phyloP scores from a whole-genome alignment of 35 echinoderm and acorn worm genomes.

The Apostichopus parvimensis region DNA sequence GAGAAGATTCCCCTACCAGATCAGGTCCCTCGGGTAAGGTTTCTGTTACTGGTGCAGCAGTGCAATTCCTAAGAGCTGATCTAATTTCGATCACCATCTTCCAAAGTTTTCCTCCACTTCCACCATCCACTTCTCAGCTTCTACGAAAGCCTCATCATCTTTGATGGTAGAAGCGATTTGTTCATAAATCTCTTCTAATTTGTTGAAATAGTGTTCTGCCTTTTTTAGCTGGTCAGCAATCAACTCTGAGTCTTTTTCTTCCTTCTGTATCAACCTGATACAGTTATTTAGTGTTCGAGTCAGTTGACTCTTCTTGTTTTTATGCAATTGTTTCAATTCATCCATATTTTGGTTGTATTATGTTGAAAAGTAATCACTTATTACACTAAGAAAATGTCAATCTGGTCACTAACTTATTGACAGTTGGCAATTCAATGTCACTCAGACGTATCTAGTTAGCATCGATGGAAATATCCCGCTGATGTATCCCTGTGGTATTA shows the following conservation, averaged over 20 bases:
- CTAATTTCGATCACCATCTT: neutral
- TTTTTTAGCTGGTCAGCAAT: neutral
- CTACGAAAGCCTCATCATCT: constrained; percentile 26
- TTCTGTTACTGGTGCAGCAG: too few species aligned
- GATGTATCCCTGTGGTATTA: neutral
- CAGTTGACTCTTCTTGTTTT: neutral
- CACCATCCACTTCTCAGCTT: constrained; percentile 12
- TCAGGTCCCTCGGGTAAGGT: too few species aligned
- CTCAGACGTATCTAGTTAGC: neutral
- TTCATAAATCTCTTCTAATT: constrained; percentile 16
- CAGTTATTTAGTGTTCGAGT: neutral
- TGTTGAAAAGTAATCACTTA: neutral
- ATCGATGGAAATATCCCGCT: neutral
- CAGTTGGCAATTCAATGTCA: neutral
- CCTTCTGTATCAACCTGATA: neutral
- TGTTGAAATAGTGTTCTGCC: neutral
- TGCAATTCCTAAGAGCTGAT: neutral
- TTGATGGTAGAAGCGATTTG: neutral
- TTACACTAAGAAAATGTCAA: too few species aligned
- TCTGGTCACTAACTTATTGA: too few species aligned
- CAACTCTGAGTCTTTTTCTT: neutral
- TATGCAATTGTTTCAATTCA: neutral
- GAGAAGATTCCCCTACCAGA: too few species aligned
- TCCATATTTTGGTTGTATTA: neutral
- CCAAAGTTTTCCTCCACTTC: constrained; percentile 30